Evolutionary conservation across 2,888 invertebrate genomes (phyloP).

Genomic region (Agrilus mali): DNA sequence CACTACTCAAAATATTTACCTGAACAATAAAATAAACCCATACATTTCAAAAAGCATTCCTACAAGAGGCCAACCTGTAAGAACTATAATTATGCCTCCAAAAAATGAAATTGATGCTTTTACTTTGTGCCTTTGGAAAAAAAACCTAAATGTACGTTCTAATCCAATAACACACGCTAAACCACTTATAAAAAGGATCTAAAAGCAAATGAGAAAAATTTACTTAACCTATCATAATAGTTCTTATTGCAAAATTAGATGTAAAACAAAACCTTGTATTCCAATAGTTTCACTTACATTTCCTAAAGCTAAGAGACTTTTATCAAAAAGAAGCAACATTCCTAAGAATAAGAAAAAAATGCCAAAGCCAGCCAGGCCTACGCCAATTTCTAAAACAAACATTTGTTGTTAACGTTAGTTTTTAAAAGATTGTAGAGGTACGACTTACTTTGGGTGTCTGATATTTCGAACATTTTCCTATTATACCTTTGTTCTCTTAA

Average conservation of each 20-base stretch:
- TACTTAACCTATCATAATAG: background rate
- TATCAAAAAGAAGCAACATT: slow-evolving; percentile 86
- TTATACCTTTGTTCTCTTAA: too few relatives aligned
- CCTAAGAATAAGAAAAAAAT: slow-evolving; percentile 91
- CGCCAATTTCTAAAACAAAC: slow-evolving; percentile 78
- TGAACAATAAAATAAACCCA: slow-evolving; percentile 80
- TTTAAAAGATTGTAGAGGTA: slow-evolving; percentile 3
- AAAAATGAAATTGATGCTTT: slow-evolving; percentile 85
- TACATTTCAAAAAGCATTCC: slow-evolving; percentile 96
- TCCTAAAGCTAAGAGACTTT: slow-evolving; percentile 95
- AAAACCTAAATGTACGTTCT: slow-evolving; percentile 89
- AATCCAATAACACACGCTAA: slow-evolving; percentile 93
- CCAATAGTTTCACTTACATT: slow-evolving; percentile 63
- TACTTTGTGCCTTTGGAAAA: slow-evolving; percentile 93
- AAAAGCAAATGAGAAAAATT: slow-evolving; percentile 27
- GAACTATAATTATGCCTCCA: slow-evolving; percentile 82
- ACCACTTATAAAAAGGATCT: slow-evolving; percentile 94
- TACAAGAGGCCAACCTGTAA: slow-evolving; percentile 90
- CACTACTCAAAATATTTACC: slow-evolving; percentile 37
- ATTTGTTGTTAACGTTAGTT: slow-evolving; percentile 3
- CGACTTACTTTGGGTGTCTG: slow-evolving; percentile 71
- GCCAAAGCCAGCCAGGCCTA: slow-evolving; percentile 93
- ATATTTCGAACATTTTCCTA: slow-evolving; percentile 62
- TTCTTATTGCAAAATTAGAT: background rate
- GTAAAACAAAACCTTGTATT: background rate